Base-by-base conservation (phyloP, 2,888 invertebrate genomes). In the Brachynemurus nebulosus region DNA sequence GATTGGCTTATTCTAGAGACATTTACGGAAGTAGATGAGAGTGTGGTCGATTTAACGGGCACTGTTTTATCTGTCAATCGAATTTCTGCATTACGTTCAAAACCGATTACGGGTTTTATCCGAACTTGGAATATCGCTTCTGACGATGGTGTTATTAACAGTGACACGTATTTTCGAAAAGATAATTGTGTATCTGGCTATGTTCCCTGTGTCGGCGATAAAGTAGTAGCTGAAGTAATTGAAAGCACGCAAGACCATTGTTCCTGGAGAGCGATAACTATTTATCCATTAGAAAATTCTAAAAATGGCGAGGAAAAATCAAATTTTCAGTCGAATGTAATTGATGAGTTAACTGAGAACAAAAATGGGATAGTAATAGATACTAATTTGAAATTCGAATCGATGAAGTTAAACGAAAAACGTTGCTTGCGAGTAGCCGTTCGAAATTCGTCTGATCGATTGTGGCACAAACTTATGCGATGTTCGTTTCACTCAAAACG, bases 1-100 rank as follows among this genome's bases (percentile, higher is more conserved):
- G 86, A 86, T 59, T 78, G 78, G 69, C 55, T 86, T 16, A 71
- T 72, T 57, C 55, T 84, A 30, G 70, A 71, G 47, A 76, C 76
- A 40, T 68, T 72, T 49, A 71, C 80, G 9, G 75, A 78, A 56
- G 61, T 75, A 41, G 69, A 80, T 59, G 71, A 74, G 48, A 57
- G 67, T 7, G 67, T 67, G n/a, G 59, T 65, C 2, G 66, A 71
- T 59, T 54, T 66, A 18, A 56, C 52, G 34, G 72, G 71, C n/a
- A 58, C 74, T 63, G 70, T 84, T 33, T 57, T 85, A 38, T 68
- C 77, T 57, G 70, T 82, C 0, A 61, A 67, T 37, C 71, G 69
- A 44, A 69, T 84, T 16, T 65, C 65, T 46, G 74, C 83, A 1
- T 57, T 80, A 11, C 67, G 83, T 50, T 66, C 66, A 12, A 74